Evolutionary conservation across 2,797 vertebrate genomes (phyloP).

Genomic region (Taenioides sp.): DNA sequence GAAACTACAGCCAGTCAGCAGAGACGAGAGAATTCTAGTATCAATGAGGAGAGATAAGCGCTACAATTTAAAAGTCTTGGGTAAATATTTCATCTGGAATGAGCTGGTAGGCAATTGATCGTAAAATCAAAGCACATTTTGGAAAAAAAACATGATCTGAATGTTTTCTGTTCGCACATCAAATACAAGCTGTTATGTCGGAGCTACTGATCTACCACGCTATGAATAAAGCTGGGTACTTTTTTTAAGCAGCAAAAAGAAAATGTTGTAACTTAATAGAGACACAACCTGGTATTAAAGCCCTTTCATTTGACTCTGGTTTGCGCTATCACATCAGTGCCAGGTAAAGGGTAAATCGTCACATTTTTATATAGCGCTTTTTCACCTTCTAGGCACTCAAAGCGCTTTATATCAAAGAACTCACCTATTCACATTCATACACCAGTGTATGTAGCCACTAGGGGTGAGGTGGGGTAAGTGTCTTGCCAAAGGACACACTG

Average conservation of each 20-base stretch:
- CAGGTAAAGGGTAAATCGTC: too few species aligned
- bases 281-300: background rate
- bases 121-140: constrained; percentile 5
- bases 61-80: background rate
- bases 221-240: background rate
- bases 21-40: background rate
- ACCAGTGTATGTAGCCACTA: too few species aligned
- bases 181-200: constrained; percentile 4
- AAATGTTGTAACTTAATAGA: background rate
- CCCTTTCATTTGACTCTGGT: background rate
- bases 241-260: background rate
- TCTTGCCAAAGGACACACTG: too few species aligned
- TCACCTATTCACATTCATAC: too few species aligned
- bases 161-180: constrained; percentile 1
- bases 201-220: background rate
- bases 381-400: too few species aligned
- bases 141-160: background rate
- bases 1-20: background rate
- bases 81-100: constrained; percentile 8
- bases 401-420: too few species aligned
- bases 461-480: too few species aligned
- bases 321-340: background rate
- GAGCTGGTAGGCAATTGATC: background rate
- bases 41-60: background rate
- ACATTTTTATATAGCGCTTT: too few species aligned